phyloP scores from a whole-genome alignment of 2,797 vertebrate species.

The Kryptolebias ocellatus region DNA sequence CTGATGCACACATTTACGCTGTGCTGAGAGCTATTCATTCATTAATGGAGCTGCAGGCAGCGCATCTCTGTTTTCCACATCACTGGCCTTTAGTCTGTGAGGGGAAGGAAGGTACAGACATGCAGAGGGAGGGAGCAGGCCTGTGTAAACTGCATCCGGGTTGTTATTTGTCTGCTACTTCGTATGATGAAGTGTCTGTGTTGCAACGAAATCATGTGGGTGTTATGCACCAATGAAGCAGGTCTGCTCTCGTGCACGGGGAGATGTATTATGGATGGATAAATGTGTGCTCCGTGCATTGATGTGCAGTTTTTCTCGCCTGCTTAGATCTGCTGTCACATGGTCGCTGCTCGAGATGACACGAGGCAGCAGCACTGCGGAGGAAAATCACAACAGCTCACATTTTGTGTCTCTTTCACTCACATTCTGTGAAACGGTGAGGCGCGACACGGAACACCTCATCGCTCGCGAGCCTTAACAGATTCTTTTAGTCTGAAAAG shows the following conservation, averaged over 20 bases:
- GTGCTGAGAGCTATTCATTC: conserved; percentile 61
- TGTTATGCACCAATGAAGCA: neutral
- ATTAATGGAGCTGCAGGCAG: conserved; percentile 66
- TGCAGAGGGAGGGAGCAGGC: neutral
- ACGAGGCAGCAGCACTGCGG: conserved; percentile 43
- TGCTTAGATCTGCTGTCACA: conserved; percentile 55
- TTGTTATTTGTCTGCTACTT: conserved; percentile 10
- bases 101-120: conserved; percentile 6
- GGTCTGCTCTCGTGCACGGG: conserved; percentile 16
- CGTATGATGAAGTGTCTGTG: conserved; percentile 3
- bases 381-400: conserved; percentile 37
- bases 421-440: conserved; percentile 11
- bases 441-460: neutral
- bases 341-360: conserved; percentile 51
- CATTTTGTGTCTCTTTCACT: conserved; percentile 15
- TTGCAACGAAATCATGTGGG: neutral
- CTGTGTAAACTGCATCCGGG: neutral
- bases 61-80: conserved; percentile 53
- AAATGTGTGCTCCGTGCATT: conserved; percentile 30
- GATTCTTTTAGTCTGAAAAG: neutral
- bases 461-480: neutral
- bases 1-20: neutral
- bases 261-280: conserved; percentile 24
- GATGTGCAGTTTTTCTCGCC: conserved; percentile 24
- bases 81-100: conserved; percentile 32